Base-by-base conservation (phyloP, 2,113 vertebrate species). In the Hiodon tergisus region DNA sequence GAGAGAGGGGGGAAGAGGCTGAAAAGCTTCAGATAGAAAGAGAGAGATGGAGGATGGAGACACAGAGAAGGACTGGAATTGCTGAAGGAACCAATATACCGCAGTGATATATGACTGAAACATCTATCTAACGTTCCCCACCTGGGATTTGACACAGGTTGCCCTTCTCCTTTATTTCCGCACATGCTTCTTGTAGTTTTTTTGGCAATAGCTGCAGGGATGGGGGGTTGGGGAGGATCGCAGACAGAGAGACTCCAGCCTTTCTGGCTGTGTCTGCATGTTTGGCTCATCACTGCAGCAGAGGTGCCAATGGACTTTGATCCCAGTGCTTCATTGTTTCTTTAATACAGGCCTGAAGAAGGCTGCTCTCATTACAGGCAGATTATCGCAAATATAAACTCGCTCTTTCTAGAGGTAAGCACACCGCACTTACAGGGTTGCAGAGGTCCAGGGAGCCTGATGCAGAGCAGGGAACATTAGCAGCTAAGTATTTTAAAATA, bases 301-400 rank as follows among this genome's bases (percentile, higher is more conserved):
- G 73, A 59, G 51, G 72, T 66, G 50, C 59, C 61, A 63, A 10
- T 16, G n/a, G 4, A n/a, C 72, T 73, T 66, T 73, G 72, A 66
- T 65, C 63, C 9, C n/a, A 31, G 6, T 4, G 54, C 53, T 63
- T 67, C 63, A 16, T n/a, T 9, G 72, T 6, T 58, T 58, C 31
- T 31, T 70, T 16, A 74, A 10, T 10, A 5, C 65, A 3, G 10
- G 65, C 63, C 65, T 17, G 65, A 46, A 6, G 72, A 63, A 63
- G 46, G 48, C 58, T n/a, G 16, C 59, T 51, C 50, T 55, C 10
- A 55, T 65, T 66, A 67, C 31, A 59, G 72, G 14, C 53, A 73
- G 60, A 63, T 54, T 65, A 73, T 53, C 60, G 65, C 59, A 73
- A 53, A 54, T 52, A 47, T 63, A 54, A 52, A 53, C 51, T 66